These are phyloP conservation scores for Noctua fimbriata DNA, from an alignment of 2,888 invertebrate genomes.

Conservation along the genomic window DNA sequence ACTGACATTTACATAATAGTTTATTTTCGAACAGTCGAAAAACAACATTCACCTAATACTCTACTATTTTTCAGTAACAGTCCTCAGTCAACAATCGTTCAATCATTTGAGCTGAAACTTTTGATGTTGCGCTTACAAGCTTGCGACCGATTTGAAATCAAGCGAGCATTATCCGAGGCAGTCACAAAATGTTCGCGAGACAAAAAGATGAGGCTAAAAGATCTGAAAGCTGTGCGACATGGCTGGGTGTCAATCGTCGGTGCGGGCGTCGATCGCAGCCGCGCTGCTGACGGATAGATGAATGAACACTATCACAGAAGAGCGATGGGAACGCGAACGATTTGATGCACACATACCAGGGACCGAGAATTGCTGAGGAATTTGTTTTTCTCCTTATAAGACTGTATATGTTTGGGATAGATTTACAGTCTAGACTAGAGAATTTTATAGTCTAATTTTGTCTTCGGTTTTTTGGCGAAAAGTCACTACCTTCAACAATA, in stretches of 20 bases:
- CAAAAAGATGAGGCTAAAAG: constrained; percentile 69
- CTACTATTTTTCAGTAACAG: constrained; percentile 37
- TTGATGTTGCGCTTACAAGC: constrained; percentile 50
- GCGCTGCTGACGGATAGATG: constrained; percentile 81
- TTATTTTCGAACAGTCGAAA: constrained; percentile 25
- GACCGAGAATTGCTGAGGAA: constrained; percentile 34
- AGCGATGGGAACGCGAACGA: constrained; percentile 66
- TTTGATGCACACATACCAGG: constrained; percentile 63
- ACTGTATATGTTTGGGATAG: neutral
- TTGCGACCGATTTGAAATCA: constrained; percentile 39
- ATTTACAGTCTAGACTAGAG: neutral
- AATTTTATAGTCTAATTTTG: neutral
- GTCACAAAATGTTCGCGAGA: constrained; percentile 54
- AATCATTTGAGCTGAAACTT: constrained; percentile 52
- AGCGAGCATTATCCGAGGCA: constrained; percentile 37
- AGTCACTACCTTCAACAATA: neutral
- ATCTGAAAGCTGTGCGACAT: constrained; percentile 67
- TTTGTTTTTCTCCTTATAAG: constrained; percentile 38
- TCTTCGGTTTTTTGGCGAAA: neutral
- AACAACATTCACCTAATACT: constrained; percentile 31
- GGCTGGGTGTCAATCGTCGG: constrained; percentile 72
- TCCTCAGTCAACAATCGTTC: constrained; percentile 51
- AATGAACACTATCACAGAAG: constrained; percentile 76
- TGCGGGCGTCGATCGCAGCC: constrained; percentile 65
- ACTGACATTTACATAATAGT: constrained; percentile 25